Evolutionary conservation across 2,888 invertebrate genomes (phyloP), one percentile per base, ranked within the genome.

Genomic region (Heliconius erato): DNA sequence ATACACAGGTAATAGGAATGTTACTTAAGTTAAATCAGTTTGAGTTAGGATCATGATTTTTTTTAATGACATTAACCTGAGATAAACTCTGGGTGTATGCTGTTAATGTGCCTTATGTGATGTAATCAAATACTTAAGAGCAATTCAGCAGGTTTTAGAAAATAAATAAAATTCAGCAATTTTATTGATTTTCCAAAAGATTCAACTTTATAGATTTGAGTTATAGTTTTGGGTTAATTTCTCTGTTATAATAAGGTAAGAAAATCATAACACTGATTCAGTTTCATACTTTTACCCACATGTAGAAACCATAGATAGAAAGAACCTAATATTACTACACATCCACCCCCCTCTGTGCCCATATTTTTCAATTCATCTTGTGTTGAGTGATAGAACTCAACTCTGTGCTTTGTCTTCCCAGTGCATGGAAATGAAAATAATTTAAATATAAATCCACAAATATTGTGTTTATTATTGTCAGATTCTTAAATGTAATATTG

Each of bases 1-100:
- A 99, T 91, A 99, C 99, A 0, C 97, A 96, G 93, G 96, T 96
- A 89, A 74, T n/a, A 54, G 23, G 19, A 23, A 65, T 69, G 9
- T 28, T 54, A 28, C 26, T 26, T 32, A 63, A 9, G 3, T 28
- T n/a, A 63, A 26, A 26, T n/a, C 19, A 54, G 7, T 54, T 54
- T 11, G 40, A 40, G 40, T 40, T 40, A 40, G 40, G 54, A 23
- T 23, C 19, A 23, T 54, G 54, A 19, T 54, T 54, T 54, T 54
- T 54, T 54, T 19, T 23, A 32, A 76, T 76, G 59, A 76, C 35
- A 59, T 32, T 76, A 59, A 76, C 74, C 59, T 59, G 11, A 74
- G 74, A 74, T 74, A 32, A 54, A 35, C 23, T 32, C 7, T 14
- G 7, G n/a, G 6, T 23, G 59, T 23, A 59, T n/a, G 23, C 23